Conservation (phyloP, 2,113 vertebrate species). For the Lagopus muta region DNA sequence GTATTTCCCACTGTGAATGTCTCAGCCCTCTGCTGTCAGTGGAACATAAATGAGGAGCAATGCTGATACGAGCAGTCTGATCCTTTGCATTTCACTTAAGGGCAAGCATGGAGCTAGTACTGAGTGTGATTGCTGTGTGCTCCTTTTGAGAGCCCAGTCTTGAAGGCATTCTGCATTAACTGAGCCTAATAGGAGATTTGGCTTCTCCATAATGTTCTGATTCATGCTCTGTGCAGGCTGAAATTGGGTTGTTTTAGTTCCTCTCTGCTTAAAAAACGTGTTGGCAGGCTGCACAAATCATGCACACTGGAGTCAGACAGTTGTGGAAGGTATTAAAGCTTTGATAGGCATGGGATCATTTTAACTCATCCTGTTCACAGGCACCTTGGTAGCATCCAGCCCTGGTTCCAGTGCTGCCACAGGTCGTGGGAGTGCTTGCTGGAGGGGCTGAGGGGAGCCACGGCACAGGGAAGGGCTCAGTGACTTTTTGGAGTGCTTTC, state of each 20-base stretch:
- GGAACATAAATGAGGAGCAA: background rate
- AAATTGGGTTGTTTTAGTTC: background rate
- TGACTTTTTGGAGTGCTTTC: background rate
- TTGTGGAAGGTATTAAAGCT: background rate
- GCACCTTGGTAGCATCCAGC: background rate
- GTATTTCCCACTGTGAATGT: background rate
- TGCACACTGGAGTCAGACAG: background rate
- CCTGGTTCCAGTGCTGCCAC: background rate
- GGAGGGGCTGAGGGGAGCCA: background rate
- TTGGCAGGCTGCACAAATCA: background rate
- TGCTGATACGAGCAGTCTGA: background rate
- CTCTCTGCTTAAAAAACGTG: background rate
- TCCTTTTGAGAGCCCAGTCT: background rate
- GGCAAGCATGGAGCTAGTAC: background rate
- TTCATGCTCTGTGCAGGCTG: background rate
- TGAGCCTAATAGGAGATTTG: background rate
- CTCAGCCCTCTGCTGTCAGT: background rate
- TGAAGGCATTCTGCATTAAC: background rate
- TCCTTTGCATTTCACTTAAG: background rate
- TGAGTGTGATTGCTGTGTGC: background rate
- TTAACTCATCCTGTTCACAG: background rate
- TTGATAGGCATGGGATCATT: background rate
- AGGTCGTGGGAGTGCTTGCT: accelerated
- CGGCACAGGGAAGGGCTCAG: background rate
- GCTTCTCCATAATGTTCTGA: background rate